These are phyloP conservation scores for Porites lutea DNA, from an alignment of 64 coral and sea anemone species.

Conservation along the genomic window DNA sequence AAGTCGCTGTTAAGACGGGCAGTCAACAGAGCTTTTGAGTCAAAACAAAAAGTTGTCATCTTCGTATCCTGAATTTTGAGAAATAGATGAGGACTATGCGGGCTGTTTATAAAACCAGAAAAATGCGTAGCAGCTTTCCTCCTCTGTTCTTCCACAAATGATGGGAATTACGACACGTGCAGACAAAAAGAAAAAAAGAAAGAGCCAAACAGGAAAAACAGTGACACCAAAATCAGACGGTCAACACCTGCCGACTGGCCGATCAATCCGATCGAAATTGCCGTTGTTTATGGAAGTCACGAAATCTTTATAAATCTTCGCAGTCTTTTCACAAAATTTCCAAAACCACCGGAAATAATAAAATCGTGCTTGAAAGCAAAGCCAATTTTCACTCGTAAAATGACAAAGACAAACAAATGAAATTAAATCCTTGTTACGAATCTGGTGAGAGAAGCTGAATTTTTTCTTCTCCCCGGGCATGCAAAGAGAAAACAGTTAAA, in stretches of 20 bases:
- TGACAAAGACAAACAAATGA: not conserved
- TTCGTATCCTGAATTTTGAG: not conserved
- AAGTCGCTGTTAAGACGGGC: not conserved
- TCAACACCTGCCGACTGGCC: not conserved
- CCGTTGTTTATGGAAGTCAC: not conserved
- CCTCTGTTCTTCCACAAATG: not conserved
- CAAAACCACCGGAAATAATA: not conserved
- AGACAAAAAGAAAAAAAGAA: not conserved
- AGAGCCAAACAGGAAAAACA: not conserved
- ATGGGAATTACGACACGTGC: not conserved
- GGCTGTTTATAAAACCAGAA: constrained; percentile 16
- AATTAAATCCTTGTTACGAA: not conserved
- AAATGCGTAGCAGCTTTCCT: not conserved
- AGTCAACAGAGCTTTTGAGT: not conserved
- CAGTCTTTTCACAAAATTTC: not conserved
- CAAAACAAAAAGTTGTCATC: too few species aligned
- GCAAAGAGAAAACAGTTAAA: not conserved
- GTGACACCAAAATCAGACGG: not conserved
- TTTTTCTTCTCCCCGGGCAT: not conserved
- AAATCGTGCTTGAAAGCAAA: not conserved
- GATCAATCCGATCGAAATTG: not conserved
- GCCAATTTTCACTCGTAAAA: not conserved
- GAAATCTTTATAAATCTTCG: not conserved
- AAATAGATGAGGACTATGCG: not conserved
- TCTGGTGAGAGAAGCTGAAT: not conserved